A percentile compares a stretch with the other conserved stretches of the same genome.
Conservation (phyloP, 2,113 vertebrate species). For the Tinamus guttatus region DNA sequence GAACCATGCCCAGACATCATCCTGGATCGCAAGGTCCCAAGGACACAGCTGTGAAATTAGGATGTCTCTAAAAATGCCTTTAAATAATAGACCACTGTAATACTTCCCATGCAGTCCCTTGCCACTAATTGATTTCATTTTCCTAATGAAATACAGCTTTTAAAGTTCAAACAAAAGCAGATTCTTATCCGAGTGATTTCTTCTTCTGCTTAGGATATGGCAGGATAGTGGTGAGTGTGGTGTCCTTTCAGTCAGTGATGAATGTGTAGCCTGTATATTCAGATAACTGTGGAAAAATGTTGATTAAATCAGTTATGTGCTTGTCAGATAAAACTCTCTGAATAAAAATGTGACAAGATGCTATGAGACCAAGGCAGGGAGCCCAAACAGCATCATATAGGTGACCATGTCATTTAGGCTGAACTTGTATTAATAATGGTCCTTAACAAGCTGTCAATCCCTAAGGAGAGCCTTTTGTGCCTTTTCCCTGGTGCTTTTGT, state of each 20-base stretch:
- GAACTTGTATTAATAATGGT: conserved; percentile 64
- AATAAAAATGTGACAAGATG: conserved; percentile 25
- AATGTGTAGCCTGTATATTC: not conserved
- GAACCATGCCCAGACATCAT: not conserved
- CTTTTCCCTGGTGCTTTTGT: conserved; percentile 59
- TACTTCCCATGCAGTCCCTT: not conserved
- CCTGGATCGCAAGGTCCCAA: not conserved
- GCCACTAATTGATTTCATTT: not conserved
- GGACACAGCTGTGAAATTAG: not conserved
- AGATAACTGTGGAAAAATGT: not conserved
- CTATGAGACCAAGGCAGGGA: not conserved
- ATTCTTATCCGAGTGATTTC: not conserved
- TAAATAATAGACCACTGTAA: not conserved
- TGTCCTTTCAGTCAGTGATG: not conserved
- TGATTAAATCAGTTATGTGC: not conserved
- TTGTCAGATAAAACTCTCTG: not conserved
- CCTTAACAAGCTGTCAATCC: conserved; percentile 71
- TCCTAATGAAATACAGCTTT: not conserved
- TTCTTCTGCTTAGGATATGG: not conserved
- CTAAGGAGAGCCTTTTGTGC: conserved; percentile 60
- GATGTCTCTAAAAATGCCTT: not conserved
- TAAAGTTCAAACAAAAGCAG: not conserved
- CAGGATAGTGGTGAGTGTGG: not conserved
- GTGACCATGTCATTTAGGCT: conserved; percentile 65
- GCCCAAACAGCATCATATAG: conserved; percentile 36